Evolutionary conservation across 2,888 invertebrate species (phyloP), one percentile per base, ranked within the genome.

Genomic region (Nomada ruficornis): DNA sequence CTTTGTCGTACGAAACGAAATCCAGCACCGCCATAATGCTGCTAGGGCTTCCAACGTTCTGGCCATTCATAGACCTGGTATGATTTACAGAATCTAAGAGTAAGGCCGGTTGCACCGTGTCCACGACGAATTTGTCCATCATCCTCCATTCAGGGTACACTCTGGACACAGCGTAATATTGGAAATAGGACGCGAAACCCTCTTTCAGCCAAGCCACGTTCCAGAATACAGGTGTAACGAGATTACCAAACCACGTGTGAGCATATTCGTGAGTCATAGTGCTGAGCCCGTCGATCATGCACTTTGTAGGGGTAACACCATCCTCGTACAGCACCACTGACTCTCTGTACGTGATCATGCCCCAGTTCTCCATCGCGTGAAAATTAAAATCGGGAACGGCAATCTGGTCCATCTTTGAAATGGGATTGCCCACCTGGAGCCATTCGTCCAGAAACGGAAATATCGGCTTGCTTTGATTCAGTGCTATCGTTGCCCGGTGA

Each of bases 351-450:
- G 97, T 97, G 70, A 98, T 96, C 78, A 98, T 93, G 4, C 98
- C 98, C 98, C 98, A 98, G 91, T 98, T 98, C 93, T 98, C 98
- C 98, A 98, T 98, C 42, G 98, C 98, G 52, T 97, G 96, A 86
- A 97, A 96, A 64, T 96, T 95, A 91, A 98, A 98, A 90, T 98
- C 97, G 0, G 98, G 97, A 7, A 98, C 96, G 0, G 97, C 98
- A 0, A 97, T 96, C 71, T 97, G 96, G 86, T 97, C 97, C 90
- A 97, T 94, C 92, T 98, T 98, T 0, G 95, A 95, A 10, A 91
- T 80, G 0, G 91, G 90, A 65, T 90, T 91, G 4, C 77, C 54
- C 1, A 89, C 47, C 15, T n/a, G 26, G 11, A 89, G 74, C 84
- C 86, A 91, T 1, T 69, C 20, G 42, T 84, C 73, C 13, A 92